A percentile compares a stretch with the other conserved stretches of the same genome.
These are phyloP conservation scores for Resseliella maxima DNA, from an alignment of 2,888 invertebrate species.

Conservation along the genomic window DNA sequence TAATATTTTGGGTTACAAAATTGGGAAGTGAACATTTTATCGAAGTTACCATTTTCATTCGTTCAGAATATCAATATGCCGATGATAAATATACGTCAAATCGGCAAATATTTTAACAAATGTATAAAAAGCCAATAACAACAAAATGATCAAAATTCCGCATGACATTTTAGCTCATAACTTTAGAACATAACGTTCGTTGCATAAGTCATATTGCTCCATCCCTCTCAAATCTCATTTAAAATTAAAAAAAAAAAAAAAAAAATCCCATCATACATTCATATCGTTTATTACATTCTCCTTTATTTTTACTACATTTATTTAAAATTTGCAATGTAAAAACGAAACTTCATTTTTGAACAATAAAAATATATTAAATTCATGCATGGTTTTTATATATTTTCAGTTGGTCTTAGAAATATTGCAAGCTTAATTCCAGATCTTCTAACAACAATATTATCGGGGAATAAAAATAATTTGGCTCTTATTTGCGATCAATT, in stretches of 20 bases:
- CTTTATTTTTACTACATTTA: background rate
- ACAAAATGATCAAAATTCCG: background rate
- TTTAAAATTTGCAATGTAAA: background rate
- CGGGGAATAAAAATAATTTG: too few relatives aligned
- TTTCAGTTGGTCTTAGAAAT: too few relatives aligned
- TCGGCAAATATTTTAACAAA: background rate
- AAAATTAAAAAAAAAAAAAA: too few relatives aligned
- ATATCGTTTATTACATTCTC: background rate
- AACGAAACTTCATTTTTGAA: background rate
- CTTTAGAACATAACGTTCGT: background rate
- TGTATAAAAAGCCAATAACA: background rate
- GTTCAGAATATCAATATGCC: background rate
- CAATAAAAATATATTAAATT: background rate
- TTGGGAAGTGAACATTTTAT: background rate
- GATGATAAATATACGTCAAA: background rate
- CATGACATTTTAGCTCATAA: background rate
- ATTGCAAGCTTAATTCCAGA: too few relatives aligned
- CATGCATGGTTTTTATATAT: too few relatives aligned
- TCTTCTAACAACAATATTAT: too few relatives aligned
- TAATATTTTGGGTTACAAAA: too few relatives aligned
- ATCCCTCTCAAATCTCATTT: background rate
- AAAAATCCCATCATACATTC: too few relatives aligned
- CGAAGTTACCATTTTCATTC: background rate
- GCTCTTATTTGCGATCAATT: too few relatives aligned
- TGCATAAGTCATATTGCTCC: background rate